Base-by-base conservation (phyloP, 2,888 invertebrate genomes). In the Tiphia femorata region DNA sequence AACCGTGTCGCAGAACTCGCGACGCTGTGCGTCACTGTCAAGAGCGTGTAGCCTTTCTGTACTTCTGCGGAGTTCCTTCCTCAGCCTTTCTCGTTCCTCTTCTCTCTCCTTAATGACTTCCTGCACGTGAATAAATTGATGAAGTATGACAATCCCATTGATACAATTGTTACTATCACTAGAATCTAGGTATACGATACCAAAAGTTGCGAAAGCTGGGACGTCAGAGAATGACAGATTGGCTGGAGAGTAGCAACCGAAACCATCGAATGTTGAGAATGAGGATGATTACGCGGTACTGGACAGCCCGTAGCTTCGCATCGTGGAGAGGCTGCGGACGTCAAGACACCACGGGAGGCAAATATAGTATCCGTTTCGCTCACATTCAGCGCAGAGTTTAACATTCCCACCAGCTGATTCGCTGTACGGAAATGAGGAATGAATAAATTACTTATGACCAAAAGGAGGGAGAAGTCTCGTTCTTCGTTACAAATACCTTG, bases 41-140 rank as follows among this genome's bases (percentile, higher is more conserved):
- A 88, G 85, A 67, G 88, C 88, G 78, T 91, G 91, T 59, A 91
- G 84, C 75, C 90, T 89, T 81, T 93, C 93, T 70, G 91, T 87
- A 62, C 90, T 88, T 76, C 88, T 87, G 74, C 91, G 89, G 73
- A 92, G 84, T 80, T 93, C 93, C 68, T 89, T 88, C 30, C 92
- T 87, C 73, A 93, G 84, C 71, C 88, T 86, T 75, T 91, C 91
- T 53, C 91, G 86, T 80, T 93, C 93, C 75, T 91, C 91, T 79
- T 93, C 93, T 70, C 90, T 86, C 74, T 90, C 89, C 82, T 90
- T 91, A 58, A 92, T 88, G 75, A 91, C 88, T 82, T 89, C 90
- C 93, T 93, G 75, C 4, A 81, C 67, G 58, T 62, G 44, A 54
- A 37, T n/a, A 58, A 54, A 51, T 10, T 29, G 23, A 50, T 16